Base-by-base conservation (phyloP, 2,113 vertebrate species). In the Scomber scombrus region DNA sequence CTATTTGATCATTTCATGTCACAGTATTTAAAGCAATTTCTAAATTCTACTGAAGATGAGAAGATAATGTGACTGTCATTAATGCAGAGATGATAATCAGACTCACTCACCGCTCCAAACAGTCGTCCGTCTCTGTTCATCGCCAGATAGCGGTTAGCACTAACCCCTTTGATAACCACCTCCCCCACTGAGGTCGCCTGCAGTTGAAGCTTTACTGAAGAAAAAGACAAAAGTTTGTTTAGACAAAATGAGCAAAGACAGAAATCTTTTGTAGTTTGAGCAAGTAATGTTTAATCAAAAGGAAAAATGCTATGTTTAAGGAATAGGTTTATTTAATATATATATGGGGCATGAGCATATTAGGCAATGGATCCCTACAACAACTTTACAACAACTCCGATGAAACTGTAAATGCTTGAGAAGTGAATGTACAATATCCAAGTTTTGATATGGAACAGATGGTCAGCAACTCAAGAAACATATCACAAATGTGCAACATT, bases 71-170 rank as follows among this genome's bases (percentile, higher is more conserved):
- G 16, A 14, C 1, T 19, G 21, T 67, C 18, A 40, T 46, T 31
- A 50, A 54, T 3, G 0, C 34, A 49, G 45, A 19, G 15, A 31
- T 19, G 16, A 12, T 0, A 52, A n/a, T 0, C 0, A 10, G 51
- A 18, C 29, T 64, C 61, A 92, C 98, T 98, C 93, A 99, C 98
- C 88, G 94, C 90, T 80, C 96, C 97, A 90, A 96, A 96, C 72
- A 99, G 91, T 62, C 97, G 94, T 45, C 98, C 98, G 0, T 98
- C 97, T 75, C 97, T 95, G 91, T 96, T 98, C 98, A 99, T 99
- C 3, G 97, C 97, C 85, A 99, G 96, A 69, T 97, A 99, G 34
- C 97, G 97, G 87, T 98, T 98, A 0, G 98, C 96, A 23, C 93
- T 95, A 6, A 98, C 84, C 0, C 98, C 98, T 89, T 98, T 99